Evolutionary conservation across 2,888 invertebrate genomes (phyloP), one percentile per base, ranked within the genome.

Genomic region (Ganaspis brasiliensis): DNA sequence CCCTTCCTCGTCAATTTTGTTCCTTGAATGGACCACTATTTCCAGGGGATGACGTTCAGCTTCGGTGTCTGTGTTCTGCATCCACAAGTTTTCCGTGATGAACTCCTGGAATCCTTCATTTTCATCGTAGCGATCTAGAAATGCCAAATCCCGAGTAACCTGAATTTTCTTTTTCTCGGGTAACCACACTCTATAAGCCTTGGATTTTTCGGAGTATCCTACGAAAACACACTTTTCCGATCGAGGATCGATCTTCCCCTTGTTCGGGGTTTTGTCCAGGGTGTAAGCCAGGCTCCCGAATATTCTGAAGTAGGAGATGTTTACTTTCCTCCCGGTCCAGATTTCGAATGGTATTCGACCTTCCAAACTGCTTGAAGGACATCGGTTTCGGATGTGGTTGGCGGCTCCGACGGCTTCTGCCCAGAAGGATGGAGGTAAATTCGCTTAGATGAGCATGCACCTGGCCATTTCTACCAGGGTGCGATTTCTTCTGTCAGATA

Each of bases 371-470:
- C 45, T 83, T 9, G 83, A 83, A 10, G 82, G 78, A 37, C 81
- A 72, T 21, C 87, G 59, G 70, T 89, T 89, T 24, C 80, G 72
- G 10, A 87, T 57, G 67, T 87, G 84, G 14, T 80, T 78, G 19
- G 86, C 81, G 10, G 80, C 84, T 9, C 75, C 76, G 9, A 86
- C 77, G 6, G 87, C 89, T 61, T 89, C 88, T 4, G 86, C 81
- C 87, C 87, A 89, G 35, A 86, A 83, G 14, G 24, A 31, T 6
- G 76, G 56, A 24, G 78, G 78, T 10, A 86, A 45, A 1, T 71
- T 73, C 10, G 81, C 72, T 35, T 85, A 74, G 2, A 79, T 21
- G 45, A 89, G 55, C 76, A 89, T 81, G 16, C 82, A 79, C 19
- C 87, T 77, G 1, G 85, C 85, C 55, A 79, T 77, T 12, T 87